phyloP scores from a whole-genome alignment of 2,888 invertebrate species.

The Lasius platythorax region DNA sequence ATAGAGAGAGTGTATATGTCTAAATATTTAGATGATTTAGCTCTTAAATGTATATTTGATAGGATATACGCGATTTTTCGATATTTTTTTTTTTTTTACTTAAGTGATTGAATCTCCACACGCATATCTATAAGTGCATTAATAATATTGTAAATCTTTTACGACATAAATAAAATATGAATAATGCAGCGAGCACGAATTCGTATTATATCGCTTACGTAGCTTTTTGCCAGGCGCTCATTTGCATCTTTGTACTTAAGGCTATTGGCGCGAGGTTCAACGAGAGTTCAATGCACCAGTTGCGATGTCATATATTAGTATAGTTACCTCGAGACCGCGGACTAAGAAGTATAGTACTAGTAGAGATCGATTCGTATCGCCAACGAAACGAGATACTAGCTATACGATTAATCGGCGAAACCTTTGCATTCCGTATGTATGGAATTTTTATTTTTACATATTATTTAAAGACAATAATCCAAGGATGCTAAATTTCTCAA shows the following conservation, averaged over 20 bases:
- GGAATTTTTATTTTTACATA: not conserved
- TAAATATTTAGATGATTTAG: not conserved
- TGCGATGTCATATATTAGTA: conserved; percentile 41
- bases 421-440: not conserved
- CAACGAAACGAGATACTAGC: not conserved
- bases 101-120: not conserved
- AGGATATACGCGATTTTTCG: not conserved
- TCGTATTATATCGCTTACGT: conserved; percentile 9
- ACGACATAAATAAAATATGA: not conserved
- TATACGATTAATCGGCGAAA: not conserved
- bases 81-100: too few species aligned
- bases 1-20: not conserved
- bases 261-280: conserved; percentile 53
- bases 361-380: conserved; percentile 3
- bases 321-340: conserved; percentile 11
- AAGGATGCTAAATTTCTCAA: not conserved
- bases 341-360: conserved; percentile 17
- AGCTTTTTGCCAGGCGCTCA: conserved; percentile 13
- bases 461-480: not conserved
- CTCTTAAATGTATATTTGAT: not conserved
- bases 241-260: conserved; percentile 37
- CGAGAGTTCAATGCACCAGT: conserved; percentile 65
- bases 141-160: conserved; percentile 37
- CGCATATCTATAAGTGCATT: conserved; percentile 13
- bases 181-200: conserved; percentile 18